These are phyloP conservation scores for Telmatherina bonti DNA, from an alignment of 2,797 vertebrate genomes.

Conservation along the genomic window DNA sequence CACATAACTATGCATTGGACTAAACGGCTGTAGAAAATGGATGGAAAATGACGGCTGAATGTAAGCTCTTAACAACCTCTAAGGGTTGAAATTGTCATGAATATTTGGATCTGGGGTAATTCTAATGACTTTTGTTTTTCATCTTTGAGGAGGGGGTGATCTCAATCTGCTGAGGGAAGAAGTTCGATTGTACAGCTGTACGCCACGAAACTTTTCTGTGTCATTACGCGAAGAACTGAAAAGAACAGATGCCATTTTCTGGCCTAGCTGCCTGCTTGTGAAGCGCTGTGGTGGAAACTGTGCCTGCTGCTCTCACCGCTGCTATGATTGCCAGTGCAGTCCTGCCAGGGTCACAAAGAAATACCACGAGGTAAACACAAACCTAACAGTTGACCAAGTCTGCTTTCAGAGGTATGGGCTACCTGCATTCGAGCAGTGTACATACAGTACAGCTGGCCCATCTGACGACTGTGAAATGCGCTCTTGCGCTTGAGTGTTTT, in stretches of 20 bases:
- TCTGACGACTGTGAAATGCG: no score
- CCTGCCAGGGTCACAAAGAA: conserved; percentile 92
- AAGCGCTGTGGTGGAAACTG: conserved; percentile 98
- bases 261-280: conserved; percentile 96
- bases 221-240: conserved; percentile 94
- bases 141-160: conserved; percentile 81
- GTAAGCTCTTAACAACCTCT: neutral
- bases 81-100: neutral
- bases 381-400: neutral
- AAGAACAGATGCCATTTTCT: conserved; percentile 96
- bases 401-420: neutral
- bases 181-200: conserved; percentile 94
- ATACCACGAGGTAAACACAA: conserved; percentile 90
- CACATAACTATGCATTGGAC: no score
- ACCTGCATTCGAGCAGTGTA: no score
- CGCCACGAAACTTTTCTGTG: conserved; percentile 95
- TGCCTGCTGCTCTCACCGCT: conserved; percentile 92
- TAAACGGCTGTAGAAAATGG: no score
- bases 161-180: conserved; percentile 95
- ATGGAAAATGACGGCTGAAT: neutral
- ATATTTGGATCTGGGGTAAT: neutral
- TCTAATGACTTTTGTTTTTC: neutral
- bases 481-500: no score
- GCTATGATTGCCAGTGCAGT: conserved; percentile 93
- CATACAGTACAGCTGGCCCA: no score